A percentile compares a stretch with the other conserved stretches of the same genome.
Evolutionary conservation across 2,888 invertebrate genomes (phyloP).

Genomic region (Eudasyphora cyanicolor): DNA sequence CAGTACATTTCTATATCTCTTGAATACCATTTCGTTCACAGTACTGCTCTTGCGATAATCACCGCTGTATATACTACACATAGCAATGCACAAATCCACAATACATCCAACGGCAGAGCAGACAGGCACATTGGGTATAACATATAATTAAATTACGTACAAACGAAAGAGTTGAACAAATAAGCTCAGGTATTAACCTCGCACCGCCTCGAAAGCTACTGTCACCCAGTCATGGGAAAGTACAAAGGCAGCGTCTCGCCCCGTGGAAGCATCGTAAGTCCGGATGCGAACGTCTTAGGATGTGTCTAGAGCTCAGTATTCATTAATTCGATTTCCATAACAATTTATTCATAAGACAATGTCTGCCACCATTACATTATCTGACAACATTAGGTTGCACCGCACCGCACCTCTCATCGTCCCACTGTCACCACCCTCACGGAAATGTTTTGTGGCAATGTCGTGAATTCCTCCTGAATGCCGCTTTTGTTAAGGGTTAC

Average conservation of each 20-base stretch:
- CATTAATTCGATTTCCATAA: conserved; percentile 81
- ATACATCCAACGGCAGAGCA: conserved; percentile 38
- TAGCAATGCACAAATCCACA: conserved; percentile 26
- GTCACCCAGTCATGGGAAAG: conserved; percentile 19
- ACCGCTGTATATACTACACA: conserved; percentile 44
- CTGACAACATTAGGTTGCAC: conserved; percentile 69
- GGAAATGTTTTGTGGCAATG: conserved; percentile 14
- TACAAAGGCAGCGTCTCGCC: conserved; percentile 33
- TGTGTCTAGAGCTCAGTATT: conserved; percentile 74
- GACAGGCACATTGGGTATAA: conserved; percentile 63
- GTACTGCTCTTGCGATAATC: not conserved
- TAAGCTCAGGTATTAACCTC: conserved; percentile 81
- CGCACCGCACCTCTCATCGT: not conserved
- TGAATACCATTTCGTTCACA: not conserved
- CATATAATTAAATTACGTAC: conserved; percentile 80
- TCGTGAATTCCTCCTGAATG: not conserved
- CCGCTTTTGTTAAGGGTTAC: not conserved
- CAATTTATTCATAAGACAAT: conserved; percentile 81
- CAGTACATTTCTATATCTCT: too few species aligned
- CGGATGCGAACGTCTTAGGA: conserved; percentile 41
- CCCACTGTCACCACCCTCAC: not conserved
- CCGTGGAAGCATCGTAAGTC: conserved; percentile 46
- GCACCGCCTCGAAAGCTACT: conserved; percentile 56
- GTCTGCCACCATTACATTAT: conserved; percentile 80
- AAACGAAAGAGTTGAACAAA: conserved; percentile 80